phyloP scores from a whole-genome alignment of 1,140 invertebrate genomes.

The Chelonus insularis region DNA sequence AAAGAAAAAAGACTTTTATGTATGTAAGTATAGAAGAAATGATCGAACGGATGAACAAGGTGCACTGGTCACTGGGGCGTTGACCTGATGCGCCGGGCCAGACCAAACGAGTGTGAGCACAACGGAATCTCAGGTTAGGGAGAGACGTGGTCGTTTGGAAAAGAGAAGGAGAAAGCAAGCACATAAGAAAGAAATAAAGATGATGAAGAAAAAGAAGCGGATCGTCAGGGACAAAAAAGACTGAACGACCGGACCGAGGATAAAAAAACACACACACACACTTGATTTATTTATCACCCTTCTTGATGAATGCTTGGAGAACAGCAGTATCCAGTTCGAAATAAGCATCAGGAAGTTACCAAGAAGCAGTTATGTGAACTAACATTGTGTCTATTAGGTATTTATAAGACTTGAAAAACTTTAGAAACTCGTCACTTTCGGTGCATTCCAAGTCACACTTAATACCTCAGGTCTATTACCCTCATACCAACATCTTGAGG shows the following conservation, averaged over 20 bases:
- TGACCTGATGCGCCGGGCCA: slow-evolving; percentile 44
- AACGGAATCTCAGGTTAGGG: slow-evolving; percentile 41
- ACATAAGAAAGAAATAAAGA: background rate
- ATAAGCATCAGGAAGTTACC: background rate
- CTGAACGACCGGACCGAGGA: background rate
- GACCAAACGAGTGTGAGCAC: slow-evolving; percentile 38
- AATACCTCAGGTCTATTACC: no score
- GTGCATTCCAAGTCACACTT: no score
- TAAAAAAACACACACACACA: background rate
- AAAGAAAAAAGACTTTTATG: no score
- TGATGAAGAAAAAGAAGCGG: slow-evolving; percentile 7
- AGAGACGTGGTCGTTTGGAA: slow-evolving; percentile 5
- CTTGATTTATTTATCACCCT: slow-evolving; percentile 19
- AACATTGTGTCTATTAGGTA: background rate
- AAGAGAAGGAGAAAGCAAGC: slow-evolving; percentile 3
- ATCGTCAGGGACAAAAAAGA: slow-evolving; percentile 8
- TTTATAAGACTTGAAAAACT: background rate
- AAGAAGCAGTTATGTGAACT: background rate
- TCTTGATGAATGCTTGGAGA: background rate
- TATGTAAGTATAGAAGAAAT: background rate
- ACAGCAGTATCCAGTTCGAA: background rate
- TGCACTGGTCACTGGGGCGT: slow-evolving; percentile 54
- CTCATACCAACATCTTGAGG: no score
- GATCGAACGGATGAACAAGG: slow-evolving; percentile 38
- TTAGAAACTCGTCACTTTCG: no score